Base-by-base conservation (phyloP, 2,113 vertebrate genomes). In the Lipotes vexillifer region DNA sequence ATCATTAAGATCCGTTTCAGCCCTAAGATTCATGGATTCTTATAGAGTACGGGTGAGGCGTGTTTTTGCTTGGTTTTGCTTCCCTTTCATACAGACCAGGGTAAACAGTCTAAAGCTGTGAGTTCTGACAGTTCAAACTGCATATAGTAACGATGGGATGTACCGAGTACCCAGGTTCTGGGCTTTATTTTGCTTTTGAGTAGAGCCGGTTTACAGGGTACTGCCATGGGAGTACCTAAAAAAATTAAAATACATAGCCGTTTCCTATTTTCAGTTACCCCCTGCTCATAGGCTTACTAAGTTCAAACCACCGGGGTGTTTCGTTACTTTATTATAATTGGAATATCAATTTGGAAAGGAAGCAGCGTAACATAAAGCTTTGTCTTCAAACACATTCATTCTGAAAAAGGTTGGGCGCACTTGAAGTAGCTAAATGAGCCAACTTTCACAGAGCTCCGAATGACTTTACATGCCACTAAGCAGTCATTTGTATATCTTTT, bases 191-290 rank as follows among this genome's bases (percentile, higher is more conserved):
- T 83, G 38, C 82, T 93, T 90, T 87, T 74, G 31, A 83, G 72
- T 75, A 71, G 49, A 95, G 65, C 57, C 36, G 4, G 23, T 44
- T 33, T 63, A 91, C 66, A 65, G 9, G 46, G 71, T 69, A 68
- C 65, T 44, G 83, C 87, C 49, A 10, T 74, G 85, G 88, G 75
- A 96, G 23, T 81, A 38, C 46, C 71, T 55, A 72, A 85, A 88
- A 85, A 9, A 93, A 80, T 90, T 57, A 68, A 96, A 94, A 90
- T 93, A 65, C 31, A 92, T 85, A 90, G 66, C 75, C 14, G 21
- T 85, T 95, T 92, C 75, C 83, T 95, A 8, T 88, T 96, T 97
- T 93, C 92, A 96, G 63, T 88, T 90, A 96, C 96, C 59, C 71
- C 63, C 71, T 72, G 65, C 77, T 96, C 59, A 65, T 23, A 95